phyloP scores from a whole-genome alignment of 1,140 invertebrate genomes.

The Liolophura sinensis region DNA sequence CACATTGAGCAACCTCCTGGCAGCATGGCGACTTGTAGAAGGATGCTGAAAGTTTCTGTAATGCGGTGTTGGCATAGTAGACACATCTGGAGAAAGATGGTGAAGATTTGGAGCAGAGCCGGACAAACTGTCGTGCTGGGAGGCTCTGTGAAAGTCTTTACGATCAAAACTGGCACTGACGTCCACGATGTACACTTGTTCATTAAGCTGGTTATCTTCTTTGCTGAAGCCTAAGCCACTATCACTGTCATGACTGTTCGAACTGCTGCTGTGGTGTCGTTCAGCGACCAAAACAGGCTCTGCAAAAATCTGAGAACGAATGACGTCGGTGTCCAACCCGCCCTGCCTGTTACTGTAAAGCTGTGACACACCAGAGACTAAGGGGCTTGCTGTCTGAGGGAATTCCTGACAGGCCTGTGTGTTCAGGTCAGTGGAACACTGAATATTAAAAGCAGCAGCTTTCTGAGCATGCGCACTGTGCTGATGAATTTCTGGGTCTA shows the following conservation, averaged over 20 bases:
- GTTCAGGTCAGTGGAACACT: constrained; percentile 57
- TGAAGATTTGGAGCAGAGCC: constrained; percentile 2
- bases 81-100: constrained; percentile 24
- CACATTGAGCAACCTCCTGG: background rate
- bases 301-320: constrained; percentile 59
- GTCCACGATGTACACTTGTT: constrained; percentile 82
- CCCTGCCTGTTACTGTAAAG: constrained; percentile 45
- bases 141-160: too few relatives aligned
- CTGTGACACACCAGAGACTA: constrained; percentile 66
- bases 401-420: constrained; percentile 77
- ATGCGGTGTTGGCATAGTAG: constrained; percentile 11
- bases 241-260: constrained; percentile 88
- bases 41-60: constrained; percentile 10
- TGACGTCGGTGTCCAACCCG: constrained; percentile 50
- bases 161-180: constrained; percentile 10
- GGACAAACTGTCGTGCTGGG: background rate
- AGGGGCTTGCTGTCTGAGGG: constrained; percentile 83
- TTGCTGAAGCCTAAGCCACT: constrained; percentile 87
- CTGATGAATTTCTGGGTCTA: constrained; percentile 77
- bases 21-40: constrained; percentile 13
- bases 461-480: constrained; percentile 75
- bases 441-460: constrained; percentile 74
- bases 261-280: constrained; percentile 64
- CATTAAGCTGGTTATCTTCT: constrained; percentile 70
- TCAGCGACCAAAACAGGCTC: constrained; percentile 51